Base-by-base conservation (phyloP, 1,140 invertebrate genomes). In the Piezodorus guildinii region DNA sequence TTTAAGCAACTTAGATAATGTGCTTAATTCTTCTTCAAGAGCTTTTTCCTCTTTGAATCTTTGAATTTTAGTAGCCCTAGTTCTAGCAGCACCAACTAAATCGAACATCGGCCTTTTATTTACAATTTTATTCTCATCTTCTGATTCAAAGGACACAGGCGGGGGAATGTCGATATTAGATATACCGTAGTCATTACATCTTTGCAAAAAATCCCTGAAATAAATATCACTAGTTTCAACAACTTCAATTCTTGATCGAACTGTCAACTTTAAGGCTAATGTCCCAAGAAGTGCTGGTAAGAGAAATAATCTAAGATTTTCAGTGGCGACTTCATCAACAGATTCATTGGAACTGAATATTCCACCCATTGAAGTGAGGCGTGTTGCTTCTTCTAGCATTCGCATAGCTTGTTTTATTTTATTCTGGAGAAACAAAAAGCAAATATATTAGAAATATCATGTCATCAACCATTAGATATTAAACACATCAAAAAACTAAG, bases 261-360 rank as follows among this genome's bases (percentile, higher is more conserved):
- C 64, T 10, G 75, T 74, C n/a, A 87, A 71, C 76, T 88, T 88
- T 60, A 86, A 76, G 14, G 79, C 81, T 0, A 93, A 75, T 15
- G 81, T 83, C 0, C 89, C 91, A 14, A 95, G 77, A n/a, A 92
- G 74, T 19, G 85, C 89, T 0, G 92, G 92, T 16, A 94, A 71
- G 1, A 94, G 73, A 56, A 94, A 79, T 70, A 90, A 92, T 71
- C 90, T 90, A 2, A 97, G 73, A 70, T 92, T 85, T 67, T 85
- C 83, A 15, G 91, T 92, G 0, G 90, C 75, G 14, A 96, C 73
- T 77, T 97, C 94, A 60, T 94, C 89, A 49, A 92, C 78, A 25
- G 77, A 78, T 80, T 97, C 94, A 77, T 96, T 96, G 34, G 74
- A 73, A 74, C 91, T 94, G 70, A 96, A 96, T 74, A 96, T 80